Conservation (phyloP, 64 coral and sea anemone genomes). For the Porites lutea region DNA sequence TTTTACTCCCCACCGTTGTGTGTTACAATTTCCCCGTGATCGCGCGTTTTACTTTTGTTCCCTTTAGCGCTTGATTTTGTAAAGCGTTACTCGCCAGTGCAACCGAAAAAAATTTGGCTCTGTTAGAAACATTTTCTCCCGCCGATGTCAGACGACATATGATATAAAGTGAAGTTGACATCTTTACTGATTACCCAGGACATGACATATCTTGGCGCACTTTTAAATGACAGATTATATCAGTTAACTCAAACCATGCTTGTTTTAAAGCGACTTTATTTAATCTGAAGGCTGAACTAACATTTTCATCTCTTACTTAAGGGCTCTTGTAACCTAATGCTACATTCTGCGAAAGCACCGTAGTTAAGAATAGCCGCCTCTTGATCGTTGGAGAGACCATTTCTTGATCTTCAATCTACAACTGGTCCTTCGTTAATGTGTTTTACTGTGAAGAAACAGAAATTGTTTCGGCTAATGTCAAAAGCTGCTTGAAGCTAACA, state of each 20-base stretch:
- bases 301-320: background rate
- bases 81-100: background rate
- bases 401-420: too few species aligned
- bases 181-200: background rate
- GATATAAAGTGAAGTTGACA: background rate
- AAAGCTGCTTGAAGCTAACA: too few species aligned
- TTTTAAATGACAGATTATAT: background rate
- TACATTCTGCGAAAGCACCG: background rate
- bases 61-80: background rate
- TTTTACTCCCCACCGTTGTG: too few species aligned
- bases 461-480: too few species aligned
- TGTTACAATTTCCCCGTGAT: too few species aligned
- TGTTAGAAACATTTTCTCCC: background rate
- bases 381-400: too few species aligned
- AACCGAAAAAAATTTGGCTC: background rate
- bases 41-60: too few species aligned
- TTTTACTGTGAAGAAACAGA: too few species aligned
- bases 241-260: background rate
- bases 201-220: background rate
- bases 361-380: background rate
- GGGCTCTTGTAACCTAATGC: background rate
- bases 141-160: background rate
- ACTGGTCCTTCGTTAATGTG: too few species aligned
- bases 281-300: background rate
- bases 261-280: background rate